Evolutionary conservation across 2,888 invertebrate genomes (phyloP).

Genomic region (Ceraclea dissimilis): DNA sequence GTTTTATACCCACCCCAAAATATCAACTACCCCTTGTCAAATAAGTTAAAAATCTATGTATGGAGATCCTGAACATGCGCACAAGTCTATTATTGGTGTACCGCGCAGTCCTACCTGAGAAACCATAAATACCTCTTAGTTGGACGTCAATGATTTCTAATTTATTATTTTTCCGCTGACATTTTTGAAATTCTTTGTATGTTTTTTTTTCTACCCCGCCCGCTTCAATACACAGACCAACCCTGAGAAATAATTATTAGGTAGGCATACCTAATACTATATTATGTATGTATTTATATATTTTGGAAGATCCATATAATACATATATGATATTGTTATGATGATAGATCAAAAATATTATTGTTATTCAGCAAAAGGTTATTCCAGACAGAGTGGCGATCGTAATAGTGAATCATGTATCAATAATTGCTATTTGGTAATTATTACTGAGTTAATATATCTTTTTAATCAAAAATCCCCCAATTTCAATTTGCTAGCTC

Average conservation of each 20-base stretch:
- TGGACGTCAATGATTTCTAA: conserved; percentile 24
- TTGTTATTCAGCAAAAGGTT: neutral
- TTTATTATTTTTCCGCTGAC: conserved; percentile 25
- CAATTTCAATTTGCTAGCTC: no score
- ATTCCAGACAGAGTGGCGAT: neutral
- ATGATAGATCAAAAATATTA: neutral
- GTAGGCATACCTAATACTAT: no score
- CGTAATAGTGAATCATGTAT: neutral
- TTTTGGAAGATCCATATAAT: no score
- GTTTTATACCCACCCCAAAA: neutral
- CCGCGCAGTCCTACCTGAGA: neutral
- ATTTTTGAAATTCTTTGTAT: conserved; percentile 21
- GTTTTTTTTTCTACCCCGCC: conserved; percentile 17
- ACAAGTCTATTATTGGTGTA: neutral
- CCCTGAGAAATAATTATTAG: neutral
- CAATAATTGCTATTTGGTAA: no score
- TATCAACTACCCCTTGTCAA: neutral
- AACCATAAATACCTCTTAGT: neutral
- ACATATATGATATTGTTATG: neutral
- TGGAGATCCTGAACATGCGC: neutral
- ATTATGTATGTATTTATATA: no score
- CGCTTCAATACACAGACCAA: neutral
- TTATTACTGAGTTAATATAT: no score
- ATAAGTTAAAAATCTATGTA: neutral
- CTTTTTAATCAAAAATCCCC: no score